Conservation (phyloP, 1,140 invertebrate species). For the Pachypeltis micranthus region DNA sequence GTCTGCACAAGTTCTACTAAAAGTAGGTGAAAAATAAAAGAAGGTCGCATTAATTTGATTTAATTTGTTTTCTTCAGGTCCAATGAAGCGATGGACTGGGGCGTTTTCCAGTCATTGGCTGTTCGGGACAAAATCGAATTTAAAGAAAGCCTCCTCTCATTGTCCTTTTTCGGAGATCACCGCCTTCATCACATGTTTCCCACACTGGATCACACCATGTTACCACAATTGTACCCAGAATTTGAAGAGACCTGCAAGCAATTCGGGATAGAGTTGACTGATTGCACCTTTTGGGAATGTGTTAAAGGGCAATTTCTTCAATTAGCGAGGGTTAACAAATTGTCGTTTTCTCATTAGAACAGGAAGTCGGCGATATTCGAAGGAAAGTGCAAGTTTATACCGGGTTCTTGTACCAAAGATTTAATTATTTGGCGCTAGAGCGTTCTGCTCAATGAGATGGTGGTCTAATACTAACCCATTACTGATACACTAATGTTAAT, state of each 20-base stretch:
- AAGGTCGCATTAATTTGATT: too few relatives aligned
- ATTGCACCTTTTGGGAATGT: constrained; percentile 40
- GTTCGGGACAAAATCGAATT: constrained; percentile 57
- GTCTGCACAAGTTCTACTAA: too few relatives aligned
- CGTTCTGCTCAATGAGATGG: too few relatives aligned
- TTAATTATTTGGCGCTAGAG: too few relatives aligned
- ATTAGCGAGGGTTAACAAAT: constrained; percentile 36
- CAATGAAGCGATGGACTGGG: constrained; percentile 50
- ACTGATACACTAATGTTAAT: too few relatives aligned
- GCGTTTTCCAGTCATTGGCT: constrained; percentile 60
- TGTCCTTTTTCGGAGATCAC: constrained; percentile 65
- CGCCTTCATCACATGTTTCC: constrained; percentile 69
- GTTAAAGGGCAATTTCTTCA: constrained; percentile 56
- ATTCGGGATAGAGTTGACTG: constrained; percentile 44
- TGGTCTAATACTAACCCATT: too few relatives aligned
- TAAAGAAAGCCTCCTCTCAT: constrained; percentile 47
- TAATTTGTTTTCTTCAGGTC: not conserved
- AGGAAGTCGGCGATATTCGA: constrained; percentile 1
- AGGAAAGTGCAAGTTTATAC: too few relatives aligned
- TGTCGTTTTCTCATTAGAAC: constrained; percentile 8
- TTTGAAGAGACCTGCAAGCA: constrained; percentile 55
- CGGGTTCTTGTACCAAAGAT: too few relatives aligned
- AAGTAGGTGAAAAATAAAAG: not conserved
- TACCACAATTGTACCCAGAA: constrained; percentile 48
- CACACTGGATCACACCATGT: constrained; percentile 54